Percentiles rank a stretch among this genome's conserved stretches.
phyloP scores from a whole-genome alignment of 2,888 invertebrate genomes.

The Catocala nupta region DNA sequence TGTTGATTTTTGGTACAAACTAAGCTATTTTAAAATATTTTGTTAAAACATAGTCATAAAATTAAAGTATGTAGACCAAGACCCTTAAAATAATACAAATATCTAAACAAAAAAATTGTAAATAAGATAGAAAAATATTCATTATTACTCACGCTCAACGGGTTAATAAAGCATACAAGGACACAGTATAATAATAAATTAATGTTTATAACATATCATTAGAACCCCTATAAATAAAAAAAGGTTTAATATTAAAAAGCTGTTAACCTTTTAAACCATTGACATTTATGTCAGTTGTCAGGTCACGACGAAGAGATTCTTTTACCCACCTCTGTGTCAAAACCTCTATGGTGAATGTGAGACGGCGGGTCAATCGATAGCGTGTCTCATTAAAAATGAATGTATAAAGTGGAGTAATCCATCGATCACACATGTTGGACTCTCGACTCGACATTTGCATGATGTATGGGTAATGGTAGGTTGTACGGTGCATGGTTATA shows the following conservation, averaged over 20 bases:
- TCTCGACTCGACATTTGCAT: slow-evolving; percentile 44
- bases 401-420: slow-evolving; percentile 32
- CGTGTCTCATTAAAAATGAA: slow-evolving; percentile 69
- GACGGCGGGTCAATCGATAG: slow-evolving; percentile 70
- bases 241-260: neutral
- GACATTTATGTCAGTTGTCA: neutral
- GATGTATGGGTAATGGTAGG: slow-evolving; percentile 23
- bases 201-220: too few relatives aligned
- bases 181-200: too few relatives aligned
- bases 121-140: too few relatives aligned
- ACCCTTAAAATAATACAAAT: too few relatives aligned
- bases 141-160: too few relatives aligned
- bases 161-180: too few relatives aligned
- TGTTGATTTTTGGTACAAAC: too few relatives aligned
- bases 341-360: slow-evolving; percentile 4
- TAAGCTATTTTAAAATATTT: too few relatives aligned
- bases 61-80: too few relatives aligned
- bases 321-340: neutral
- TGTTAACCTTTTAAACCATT: slow-evolving; percentile 1
- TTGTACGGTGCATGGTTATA: neutral
- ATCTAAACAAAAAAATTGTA: too few relatives aligned
- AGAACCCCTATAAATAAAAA: too few relatives aligned
- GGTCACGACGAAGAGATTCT: neutral
- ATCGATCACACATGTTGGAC: slow-evolving; percentile 52
- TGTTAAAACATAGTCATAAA: too few relatives aligned